These are phyloP conservation scores for Tachina grossa DNA, from an alignment of 2,888 invertebrate species.

Conservation along the genomic window DNA sequence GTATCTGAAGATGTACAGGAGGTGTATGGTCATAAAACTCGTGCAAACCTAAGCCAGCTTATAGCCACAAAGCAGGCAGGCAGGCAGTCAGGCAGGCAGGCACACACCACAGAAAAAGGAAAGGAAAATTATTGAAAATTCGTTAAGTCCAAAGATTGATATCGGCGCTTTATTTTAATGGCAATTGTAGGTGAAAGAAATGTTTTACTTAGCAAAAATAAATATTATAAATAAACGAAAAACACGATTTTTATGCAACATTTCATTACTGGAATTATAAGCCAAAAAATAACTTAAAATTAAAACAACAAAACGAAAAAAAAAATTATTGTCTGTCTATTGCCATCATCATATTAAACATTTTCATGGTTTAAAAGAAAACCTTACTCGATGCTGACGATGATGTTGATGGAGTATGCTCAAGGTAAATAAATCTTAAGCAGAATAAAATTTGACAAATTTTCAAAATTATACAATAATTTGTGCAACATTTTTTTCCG, in stretches of 20 bases:
- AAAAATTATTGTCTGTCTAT: constrained; percentile 17
- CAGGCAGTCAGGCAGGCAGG: neutral
- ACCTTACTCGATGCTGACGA: constrained; percentile 5
- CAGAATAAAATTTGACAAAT: constrained; percentile 41
- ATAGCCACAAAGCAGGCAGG: neutral
- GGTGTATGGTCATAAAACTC: constrained; percentile 36
- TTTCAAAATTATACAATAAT: constrained; percentile 29
- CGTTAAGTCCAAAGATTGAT: constrained; percentile 36
- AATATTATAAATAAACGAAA: constrained; percentile 41
- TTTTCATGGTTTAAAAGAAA: constrained; percentile 16
- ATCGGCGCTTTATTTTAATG: constrained; percentile 32
- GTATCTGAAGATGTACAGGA: constrained; percentile 9
- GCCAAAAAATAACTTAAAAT: neutral
- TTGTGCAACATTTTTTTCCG: constrained; percentile 33
- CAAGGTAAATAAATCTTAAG: constrained; percentile 16
- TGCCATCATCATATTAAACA: neutral
- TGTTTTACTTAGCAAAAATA: constrained; percentile 35
- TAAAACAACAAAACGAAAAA: neutral
- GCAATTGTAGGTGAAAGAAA: constrained; percentile 61
- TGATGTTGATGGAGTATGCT: constrained; percentile 14
- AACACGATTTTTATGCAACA: constrained; percentile 67
- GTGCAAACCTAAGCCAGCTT: constrained; percentile 38
- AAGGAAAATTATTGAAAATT: constrained; percentile 57
- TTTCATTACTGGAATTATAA: constrained; percentile 32
- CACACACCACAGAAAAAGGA: constrained; percentile 30